Conservation (phyloP, 53 echinoderm and acorn worm genomes). For the Holothuria scabra region DNA sequence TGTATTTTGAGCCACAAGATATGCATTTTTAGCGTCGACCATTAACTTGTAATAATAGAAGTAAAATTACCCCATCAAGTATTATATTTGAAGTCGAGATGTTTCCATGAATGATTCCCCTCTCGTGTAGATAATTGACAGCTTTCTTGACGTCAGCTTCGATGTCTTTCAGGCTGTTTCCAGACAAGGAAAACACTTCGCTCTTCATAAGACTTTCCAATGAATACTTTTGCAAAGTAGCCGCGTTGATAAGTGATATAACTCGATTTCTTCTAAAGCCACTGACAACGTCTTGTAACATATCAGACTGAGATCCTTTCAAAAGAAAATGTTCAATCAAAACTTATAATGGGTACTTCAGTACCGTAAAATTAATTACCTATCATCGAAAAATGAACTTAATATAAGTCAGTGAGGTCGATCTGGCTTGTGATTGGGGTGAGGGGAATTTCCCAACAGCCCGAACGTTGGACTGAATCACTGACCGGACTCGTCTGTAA, state of each 20-base stretch:
- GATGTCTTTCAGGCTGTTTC: constrained; percentile 61
- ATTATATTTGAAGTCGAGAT: constrained; percentile 72
- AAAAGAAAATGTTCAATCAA: no score
- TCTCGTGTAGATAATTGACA: constrained; percentile 79
- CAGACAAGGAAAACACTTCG: constrained; percentile 40
- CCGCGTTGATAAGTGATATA: not conserved
- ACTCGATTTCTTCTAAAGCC: constrained; percentile 11
- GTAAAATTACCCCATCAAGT: constrained; percentile 70
- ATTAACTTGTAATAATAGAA: no score
- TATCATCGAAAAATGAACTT: no score
- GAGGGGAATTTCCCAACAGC: no score
- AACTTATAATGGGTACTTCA: no score
- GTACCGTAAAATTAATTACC: no score
- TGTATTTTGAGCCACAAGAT: no score
- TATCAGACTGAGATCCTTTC: not conserved
- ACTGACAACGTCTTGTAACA: constrained; percentile 1
- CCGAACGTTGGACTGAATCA: no score
- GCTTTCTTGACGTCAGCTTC: constrained; percentile 77
- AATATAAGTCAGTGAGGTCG: no score
- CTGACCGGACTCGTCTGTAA: no score
- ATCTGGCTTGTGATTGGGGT: no score
- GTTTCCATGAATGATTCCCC: constrained; percentile 70
- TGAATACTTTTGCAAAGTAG: not conserved
- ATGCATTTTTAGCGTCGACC: no score
- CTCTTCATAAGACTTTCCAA: not conserved